Evolutionary conservation across 2,113 vertebrate species (phyloP).

Genomic region (Nibea coibor): DNA sequence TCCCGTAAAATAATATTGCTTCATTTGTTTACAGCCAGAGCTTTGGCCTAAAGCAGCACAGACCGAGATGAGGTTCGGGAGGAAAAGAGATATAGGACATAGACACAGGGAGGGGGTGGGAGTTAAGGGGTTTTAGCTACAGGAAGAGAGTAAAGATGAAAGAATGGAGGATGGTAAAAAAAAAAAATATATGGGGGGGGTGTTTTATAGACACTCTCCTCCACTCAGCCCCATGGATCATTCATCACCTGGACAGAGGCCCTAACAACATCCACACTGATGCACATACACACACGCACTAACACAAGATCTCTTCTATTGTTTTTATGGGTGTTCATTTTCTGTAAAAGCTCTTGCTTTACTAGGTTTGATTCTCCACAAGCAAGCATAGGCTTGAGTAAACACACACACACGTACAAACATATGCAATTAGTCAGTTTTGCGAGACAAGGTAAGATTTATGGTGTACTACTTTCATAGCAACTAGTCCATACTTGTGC

Average conservation of each 20-base stretch:
- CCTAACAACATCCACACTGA: conserved; percentile 41
- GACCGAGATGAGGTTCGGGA: conserved; percentile 15
- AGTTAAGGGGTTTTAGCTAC: conserved; percentile 16
- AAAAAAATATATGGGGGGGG: not conserved
- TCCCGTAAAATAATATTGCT: conserved; percentile 60
- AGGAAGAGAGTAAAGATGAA: conserved; percentile 45
- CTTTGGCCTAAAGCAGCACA: conserved; percentile 38
- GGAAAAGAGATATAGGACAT: conserved; percentile 18
- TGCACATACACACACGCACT: conserved; percentile 46
- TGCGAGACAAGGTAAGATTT: conserved; percentile 40
- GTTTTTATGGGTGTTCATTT: conserved; percentile 68
- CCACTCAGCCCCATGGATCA: conserved; percentile 49
- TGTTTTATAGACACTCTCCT: conserved; percentile 72
- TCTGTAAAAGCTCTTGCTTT: conserved; percentile 68
- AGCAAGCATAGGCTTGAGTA: conserved; percentile 31
- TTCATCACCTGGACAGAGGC: conserved; percentile 70
- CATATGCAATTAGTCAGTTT: conserved; percentile 33
- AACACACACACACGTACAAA: conserved; percentile 39
- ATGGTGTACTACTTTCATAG: conserved; percentile 32
- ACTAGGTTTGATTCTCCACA: conserved; percentile 44
- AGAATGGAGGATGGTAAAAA: conserved; percentile 41
- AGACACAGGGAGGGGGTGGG: conserved; percentile 7
- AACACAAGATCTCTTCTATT: conserved; percentile 39
- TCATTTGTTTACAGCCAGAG: conserved; percentile 61
- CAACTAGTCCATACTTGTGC: conserved; percentile 16